These are phyloP conservation scores for Serinus canaria DNA, from an alignment of 2,113 vertebrate genomes.

Conservation along the genomic window DNA sequence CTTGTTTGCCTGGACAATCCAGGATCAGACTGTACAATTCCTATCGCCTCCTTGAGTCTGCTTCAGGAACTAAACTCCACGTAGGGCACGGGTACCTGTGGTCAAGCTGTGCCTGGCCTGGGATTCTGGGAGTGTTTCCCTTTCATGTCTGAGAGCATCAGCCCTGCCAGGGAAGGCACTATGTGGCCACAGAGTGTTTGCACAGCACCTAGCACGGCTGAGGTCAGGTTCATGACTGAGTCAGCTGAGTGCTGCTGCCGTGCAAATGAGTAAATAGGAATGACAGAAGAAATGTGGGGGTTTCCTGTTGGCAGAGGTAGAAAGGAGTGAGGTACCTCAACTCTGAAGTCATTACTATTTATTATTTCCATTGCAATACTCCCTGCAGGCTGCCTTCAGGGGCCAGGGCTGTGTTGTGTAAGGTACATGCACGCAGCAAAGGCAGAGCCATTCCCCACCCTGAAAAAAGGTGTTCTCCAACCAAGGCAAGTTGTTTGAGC, in stretches of 20 bases:
- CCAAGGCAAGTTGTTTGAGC: neutral
- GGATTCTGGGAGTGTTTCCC: neutral
- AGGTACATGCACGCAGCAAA: neutral
- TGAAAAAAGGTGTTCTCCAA: neutral
- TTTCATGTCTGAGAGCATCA: neutral
- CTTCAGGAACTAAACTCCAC: neutral
- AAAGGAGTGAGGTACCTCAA: neutral
- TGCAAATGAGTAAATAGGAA: neutral
- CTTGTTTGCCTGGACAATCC: neutral
- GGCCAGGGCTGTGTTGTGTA: neutral
- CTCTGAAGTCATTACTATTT: neutral
- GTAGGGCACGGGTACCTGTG: neutral
- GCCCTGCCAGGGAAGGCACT: neutral
- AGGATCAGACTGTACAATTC: fast-evolving
- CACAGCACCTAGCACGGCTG: neutral
- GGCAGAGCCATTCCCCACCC: neutral
- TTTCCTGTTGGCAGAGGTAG: conserved; percentile 35
- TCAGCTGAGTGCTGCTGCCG: neutral
- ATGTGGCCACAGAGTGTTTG: neutral
- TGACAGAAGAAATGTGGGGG: neutral
- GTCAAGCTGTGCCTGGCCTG: neutral
- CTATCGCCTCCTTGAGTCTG: neutral
- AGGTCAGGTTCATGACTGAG: neutral
- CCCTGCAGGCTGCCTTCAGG: neutral
- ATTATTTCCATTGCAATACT: neutral